Evolutionary conservation across 2,888 invertebrate species (phyloP).

Genomic region (Drosophila planitibia): DNA sequence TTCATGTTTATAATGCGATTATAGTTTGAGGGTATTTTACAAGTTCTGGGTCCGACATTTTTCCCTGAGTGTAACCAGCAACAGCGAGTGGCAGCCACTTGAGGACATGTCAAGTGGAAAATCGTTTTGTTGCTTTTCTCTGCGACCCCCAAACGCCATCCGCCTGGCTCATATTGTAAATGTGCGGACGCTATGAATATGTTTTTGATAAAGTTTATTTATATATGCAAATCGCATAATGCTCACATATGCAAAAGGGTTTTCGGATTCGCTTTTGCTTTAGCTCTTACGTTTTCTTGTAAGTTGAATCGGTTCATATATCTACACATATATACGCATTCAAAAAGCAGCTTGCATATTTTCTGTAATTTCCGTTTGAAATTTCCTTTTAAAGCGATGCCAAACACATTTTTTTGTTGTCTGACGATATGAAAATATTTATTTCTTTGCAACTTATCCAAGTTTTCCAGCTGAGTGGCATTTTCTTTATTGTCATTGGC

Average conservation of each 20-base stretch:
- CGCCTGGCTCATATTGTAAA: slow-evolving; percentile 34
- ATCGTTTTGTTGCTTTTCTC: slow-evolving; percentile 70
- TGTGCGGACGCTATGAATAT: slow-evolving; percentile 67
- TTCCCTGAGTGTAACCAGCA: slow-evolving; percentile 1
- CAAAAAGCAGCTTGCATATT: slow-evolving; percentile 11
- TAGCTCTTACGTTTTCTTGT: slow-evolving; percentile 24
- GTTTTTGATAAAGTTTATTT: slow-evolving; percentile 75
- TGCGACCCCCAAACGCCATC: not conserved
- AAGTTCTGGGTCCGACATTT: not conserved
- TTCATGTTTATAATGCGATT: not conserved
- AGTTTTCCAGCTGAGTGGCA: slow-evolving; percentile 68
- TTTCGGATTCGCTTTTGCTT: slow-evolving; percentile 29
- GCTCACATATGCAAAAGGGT: slow-evolving; percentile 46
- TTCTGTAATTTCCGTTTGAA: slow-evolving; percentile 63
- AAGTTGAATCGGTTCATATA: slow-evolving; percentile 48
- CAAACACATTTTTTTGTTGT: slow-evolving; percentile 12
- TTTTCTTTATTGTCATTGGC: slow-evolving; percentile 56
- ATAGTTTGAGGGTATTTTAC: not conserved
- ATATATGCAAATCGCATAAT: slow-evolving; percentile 71
- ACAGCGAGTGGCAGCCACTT: slow-evolving; percentile 67
- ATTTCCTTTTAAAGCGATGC: slow-evolving; percentile 56
- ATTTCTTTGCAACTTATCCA: slow-evolving; percentile 63
- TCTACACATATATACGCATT: slow-evolving; percentile 12
- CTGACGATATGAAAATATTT: slow-evolving; percentile 14
- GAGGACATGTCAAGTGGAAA: slow-evolving; percentile 80